phyloP scores from a whole-genome alignment of 2,113 vertebrate genomes.

The Cebus imitator region DNA sequence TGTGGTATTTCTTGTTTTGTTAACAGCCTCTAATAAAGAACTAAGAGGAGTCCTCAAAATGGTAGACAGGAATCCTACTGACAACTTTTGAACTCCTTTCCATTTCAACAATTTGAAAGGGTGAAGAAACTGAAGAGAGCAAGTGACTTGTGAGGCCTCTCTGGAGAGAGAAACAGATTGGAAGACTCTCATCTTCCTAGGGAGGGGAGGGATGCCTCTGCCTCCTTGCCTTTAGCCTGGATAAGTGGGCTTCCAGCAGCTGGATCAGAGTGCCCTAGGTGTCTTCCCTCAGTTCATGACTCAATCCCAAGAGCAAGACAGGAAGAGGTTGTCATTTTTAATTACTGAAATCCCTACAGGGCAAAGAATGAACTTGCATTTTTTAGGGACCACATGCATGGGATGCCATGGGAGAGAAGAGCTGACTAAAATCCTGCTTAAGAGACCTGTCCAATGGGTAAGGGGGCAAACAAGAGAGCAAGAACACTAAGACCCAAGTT shows the following conservation, averaged over 20 bases:
- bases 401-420: neutral
- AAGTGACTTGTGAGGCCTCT: neutral
- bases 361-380: neutral
- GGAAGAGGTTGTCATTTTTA: neutral
- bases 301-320: neutral
- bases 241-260: accelerated
- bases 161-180: neutral
- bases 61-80: neutral
- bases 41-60: neutral
- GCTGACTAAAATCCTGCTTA: neutral
- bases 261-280: accelerated
- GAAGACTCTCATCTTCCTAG: neutral
- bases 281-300: neutral
- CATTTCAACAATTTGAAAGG: neutral
- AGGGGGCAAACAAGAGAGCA: neutral
- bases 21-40: neutral
- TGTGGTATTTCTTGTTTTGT: neutral
- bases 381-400: neutral
- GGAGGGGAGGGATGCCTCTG: accelerated
- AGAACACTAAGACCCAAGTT: neutral
- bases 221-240: accelerated
- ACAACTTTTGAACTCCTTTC: neutral
- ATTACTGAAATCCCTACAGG: neutral
- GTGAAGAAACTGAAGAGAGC: neutral
- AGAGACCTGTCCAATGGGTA: too few relatives aligned